These are phyloP conservation scores for Sebastes matsubarae DNA, from an alignment of 2,797 vertebrate species.

Conservation along the genomic window DNA sequence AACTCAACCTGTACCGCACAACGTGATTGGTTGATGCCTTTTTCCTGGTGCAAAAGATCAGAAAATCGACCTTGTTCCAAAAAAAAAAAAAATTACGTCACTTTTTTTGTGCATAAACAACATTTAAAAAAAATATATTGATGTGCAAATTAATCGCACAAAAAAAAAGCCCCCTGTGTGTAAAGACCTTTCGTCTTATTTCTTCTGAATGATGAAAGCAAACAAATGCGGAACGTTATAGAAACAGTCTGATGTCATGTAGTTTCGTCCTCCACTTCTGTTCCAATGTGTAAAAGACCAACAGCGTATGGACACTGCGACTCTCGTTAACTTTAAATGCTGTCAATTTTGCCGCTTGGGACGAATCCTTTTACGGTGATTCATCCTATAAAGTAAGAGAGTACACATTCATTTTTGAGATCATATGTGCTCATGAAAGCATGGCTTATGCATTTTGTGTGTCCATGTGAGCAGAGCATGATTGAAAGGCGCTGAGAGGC, in stretches of 20 bases:
- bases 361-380: not conserved
- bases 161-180: too few species aligned
- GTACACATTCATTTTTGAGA: not conserved
- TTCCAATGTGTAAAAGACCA: not conserved
- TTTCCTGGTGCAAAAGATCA: fast-evolving
- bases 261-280: not conserved
- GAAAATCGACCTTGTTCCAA: fast-evolving
- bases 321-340: not conserved
- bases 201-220: not conserved
- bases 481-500: not conserved
- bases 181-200: too few species aligned
- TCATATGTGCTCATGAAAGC: not conserved
- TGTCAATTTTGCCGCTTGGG: not conserved
- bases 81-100: too few species aligned
- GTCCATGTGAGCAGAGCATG: constrained; percentile 10
- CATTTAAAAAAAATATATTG: too few species aligned
- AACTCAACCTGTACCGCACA: too few species aligned
- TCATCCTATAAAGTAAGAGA: not conserved
- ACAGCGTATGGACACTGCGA: not conserved
- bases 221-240: not conserved
- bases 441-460: not conserved
- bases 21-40: too few species aligned
- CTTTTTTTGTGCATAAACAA: too few species aligned
- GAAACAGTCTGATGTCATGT: not conserved
- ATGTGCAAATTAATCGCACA: too few species aligned